Evolutionary conservation across 2,888 invertebrate species (phyloP).

Genomic region (Luperina testacea): DNA sequence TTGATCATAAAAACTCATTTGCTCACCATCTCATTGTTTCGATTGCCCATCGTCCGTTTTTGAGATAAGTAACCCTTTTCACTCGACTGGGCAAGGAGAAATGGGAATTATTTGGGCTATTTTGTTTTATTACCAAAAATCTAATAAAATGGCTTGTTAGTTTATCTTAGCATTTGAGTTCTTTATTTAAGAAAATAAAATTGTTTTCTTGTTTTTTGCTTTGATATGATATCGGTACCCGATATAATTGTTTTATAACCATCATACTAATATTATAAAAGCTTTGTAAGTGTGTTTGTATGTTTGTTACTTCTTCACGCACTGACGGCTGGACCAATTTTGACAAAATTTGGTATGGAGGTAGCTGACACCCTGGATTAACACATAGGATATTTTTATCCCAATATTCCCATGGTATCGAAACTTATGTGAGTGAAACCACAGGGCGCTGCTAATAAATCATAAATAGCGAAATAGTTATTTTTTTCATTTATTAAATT

Average conservation of each 20-base stretch:
- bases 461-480: too few species aligned
- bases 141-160: background rate
- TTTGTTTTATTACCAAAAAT: constrained; percentile 13
- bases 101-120: constrained; percentile 10
- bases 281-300: too few species aligned
- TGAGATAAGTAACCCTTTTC: constrained; percentile 37
- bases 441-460: too few species aligned
- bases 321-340: too few species aligned
- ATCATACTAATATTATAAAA: too few species aligned
- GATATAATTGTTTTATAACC: background rate
- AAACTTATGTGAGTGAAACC: too few species aligned
- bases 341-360: too few species aligned
- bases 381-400: too few species aligned
- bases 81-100: constrained; percentile 2
- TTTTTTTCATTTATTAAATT: too few species aligned
- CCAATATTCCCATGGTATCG: too few species aligned
- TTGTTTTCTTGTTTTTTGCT: background rate
- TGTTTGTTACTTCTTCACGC: too few species aligned
- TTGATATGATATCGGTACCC: background rate
- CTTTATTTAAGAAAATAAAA: background rate
- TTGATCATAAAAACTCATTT: constrained; percentile 54
- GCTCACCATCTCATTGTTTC: constrained; percentile 51
- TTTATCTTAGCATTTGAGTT: background rate
- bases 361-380: too few species aligned
- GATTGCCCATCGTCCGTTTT: constrained; percentile 25